Conservation (phyloP, 2,888 invertebrate genomes). For the Ferrisia virgata region DNA sequence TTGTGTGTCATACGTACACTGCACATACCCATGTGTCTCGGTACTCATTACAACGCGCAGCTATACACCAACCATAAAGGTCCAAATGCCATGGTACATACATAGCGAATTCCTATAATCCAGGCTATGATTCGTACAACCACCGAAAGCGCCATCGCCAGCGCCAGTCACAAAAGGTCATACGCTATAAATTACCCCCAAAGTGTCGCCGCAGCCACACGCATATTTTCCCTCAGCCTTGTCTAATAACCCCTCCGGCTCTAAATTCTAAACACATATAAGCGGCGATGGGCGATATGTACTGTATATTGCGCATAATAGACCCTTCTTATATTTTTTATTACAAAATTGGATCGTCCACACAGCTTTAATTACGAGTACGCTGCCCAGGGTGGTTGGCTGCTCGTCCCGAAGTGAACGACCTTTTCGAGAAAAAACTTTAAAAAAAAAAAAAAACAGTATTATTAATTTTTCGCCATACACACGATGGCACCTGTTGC, state of each 20-base stretch:
- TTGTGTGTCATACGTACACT: too few relatives aligned
- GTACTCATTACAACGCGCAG: too few relatives aligned
- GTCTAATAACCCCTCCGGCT: background rate
- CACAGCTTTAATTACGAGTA: background rate
- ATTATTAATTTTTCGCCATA: too few relatives aligned
- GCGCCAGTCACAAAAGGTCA: background rate
- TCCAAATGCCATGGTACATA: too few relatives aligned
- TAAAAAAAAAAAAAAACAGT: too few relatives aligned
- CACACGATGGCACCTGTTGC: background rate
- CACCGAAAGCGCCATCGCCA: too few relatives aligned
- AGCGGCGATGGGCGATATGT: background rate
- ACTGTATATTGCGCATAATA: too few relatives aligned
- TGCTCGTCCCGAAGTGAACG: background rate
- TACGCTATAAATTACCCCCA: conserved; percentile 1
- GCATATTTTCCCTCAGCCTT: background rate
- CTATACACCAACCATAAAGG: too few relatives aligned
- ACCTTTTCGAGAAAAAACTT: background rate
- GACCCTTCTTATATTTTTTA: background rate
- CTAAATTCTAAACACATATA: background rate
- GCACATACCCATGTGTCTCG: too few relatives aligned
- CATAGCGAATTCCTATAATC: background rate
- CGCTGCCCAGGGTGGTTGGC: too few relatives aligned
- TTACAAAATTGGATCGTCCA: background rate
- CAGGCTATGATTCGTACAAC: too few relatives aligned
- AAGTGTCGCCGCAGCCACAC: background rate